phyloP scores from a whole-genome alignment of 30 jellyfish, hydroid and myxozoan species.

The Chrysaora quinquecirrha region DNA sequence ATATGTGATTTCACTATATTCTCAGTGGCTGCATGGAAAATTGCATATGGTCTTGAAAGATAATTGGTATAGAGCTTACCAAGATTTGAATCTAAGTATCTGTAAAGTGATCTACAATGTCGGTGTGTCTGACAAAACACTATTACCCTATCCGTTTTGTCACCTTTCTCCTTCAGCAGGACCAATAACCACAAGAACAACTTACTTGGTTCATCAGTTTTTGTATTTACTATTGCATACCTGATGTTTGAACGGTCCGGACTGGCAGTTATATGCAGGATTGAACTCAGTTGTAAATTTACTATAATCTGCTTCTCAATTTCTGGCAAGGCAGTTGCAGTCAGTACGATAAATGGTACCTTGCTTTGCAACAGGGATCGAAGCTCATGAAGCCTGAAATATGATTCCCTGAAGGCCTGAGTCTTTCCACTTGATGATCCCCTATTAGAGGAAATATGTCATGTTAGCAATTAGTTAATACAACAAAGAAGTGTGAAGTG shows the following conservation, averaged over 20 bases:
- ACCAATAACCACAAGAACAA: background rate
- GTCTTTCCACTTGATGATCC: background rate
- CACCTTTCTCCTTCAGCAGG: background rate
- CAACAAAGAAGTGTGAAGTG: too few species aligned
- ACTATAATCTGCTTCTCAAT: background rate
- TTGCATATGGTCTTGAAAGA: background rate
- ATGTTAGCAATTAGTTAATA: too few species aligned
- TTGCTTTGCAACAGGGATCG: background rate
- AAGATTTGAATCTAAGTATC: background rate
- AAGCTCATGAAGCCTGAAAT: slow-evolving; percentile 1
- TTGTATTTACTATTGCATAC: background rate
- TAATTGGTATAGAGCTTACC: background rate
- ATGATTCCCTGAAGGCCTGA: slow-evolving; percentile 1
- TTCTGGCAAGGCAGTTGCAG: slow-evolving; percentile 17
- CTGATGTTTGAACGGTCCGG: background rate
- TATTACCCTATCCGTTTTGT: background rate
- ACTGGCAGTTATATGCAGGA: background rate
- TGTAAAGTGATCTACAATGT: background rate
- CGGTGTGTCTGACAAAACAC: background rate
- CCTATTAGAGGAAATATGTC: background rate
- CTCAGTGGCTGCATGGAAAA: background rate
- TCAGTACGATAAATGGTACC: background rate
- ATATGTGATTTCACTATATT: background rate
- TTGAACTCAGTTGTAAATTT: background rate
- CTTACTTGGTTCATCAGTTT: background rate